Evolutionary conservation across 2,113 vertebrate genomes (phyloP), one percentile per base, ranked within the genome.

Genomic region (Gobiocypris rarus): DNA sequence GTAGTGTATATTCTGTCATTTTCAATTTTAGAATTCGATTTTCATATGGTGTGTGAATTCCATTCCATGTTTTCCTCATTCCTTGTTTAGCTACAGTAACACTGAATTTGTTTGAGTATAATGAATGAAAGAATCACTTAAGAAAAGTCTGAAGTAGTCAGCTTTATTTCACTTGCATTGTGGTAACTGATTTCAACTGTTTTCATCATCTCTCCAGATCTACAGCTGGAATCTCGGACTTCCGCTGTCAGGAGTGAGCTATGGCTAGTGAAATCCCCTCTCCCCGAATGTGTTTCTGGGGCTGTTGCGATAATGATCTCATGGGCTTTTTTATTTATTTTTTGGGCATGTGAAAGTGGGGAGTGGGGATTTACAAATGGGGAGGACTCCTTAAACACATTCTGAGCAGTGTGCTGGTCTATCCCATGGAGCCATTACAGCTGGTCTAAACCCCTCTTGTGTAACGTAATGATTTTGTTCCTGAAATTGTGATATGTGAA

Each of bases 131-230:
- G 3, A 0, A 24, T 43, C 3, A 1, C 54, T 59, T 24, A 41
- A 45, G 14, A 79, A 19, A 8, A 28, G 58, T 79, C 58, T 19
- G 14, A 41, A 13, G 54, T 45, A 63, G 41, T 28, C 34, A 48
- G 6, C 28, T 75, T 54, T 9, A 78, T n/a, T 61, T 9, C n/a
- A 22, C 8, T 31, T 52, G 24, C 28, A 28, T 52, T 34, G 77
- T 31, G 17, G 26, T 26, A 80, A 75, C 45, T 34, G 52, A 38
- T 77, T 38, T 38, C 17, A 38, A 54, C 19, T 41, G 79, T 34
- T 81, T 81, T 81, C 63, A 81, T 81, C 61, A 69, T 61, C 78
- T 52, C 61, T 63, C 7, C 26, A 34, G 78, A 67, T 67, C 43
- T 52, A 52, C 9, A 28, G 77, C 43, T 65, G 48, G 63, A 70